Evolutionary conservation across 2,797 vertebrate species (phyloP).

Genomic region (Uromys caudimaculatus): DNA sequence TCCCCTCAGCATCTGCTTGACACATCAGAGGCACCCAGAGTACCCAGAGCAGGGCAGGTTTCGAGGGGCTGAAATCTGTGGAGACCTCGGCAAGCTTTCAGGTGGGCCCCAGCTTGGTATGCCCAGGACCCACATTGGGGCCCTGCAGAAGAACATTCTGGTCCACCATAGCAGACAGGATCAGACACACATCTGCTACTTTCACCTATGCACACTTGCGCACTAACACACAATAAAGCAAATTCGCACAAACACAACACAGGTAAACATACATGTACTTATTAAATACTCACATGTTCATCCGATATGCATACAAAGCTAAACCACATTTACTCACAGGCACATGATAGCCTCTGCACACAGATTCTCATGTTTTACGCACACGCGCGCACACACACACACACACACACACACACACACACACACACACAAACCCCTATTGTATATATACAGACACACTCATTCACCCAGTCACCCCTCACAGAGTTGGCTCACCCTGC

Average conservation of each 20-base stretch:
- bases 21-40: not conserved
- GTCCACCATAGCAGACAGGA: not conserved
- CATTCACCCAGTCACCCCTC: not conserved
- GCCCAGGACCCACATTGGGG: not conserved
- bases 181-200: not conserved
- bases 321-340: not conserved
- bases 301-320: not conserved
- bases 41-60: not conserved
- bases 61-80: too few relatives aligned
- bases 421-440: not conserved
- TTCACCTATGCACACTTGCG: not conserved
- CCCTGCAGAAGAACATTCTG: not conserved
- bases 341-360: too few relatives aligned
- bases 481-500: conserved; percentile 81
- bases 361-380: too few relatives aligned
- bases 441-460: not conserved
- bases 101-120: not conserved
- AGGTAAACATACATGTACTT: not conserved
- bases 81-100: not conserved
- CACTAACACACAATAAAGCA: not conserved
- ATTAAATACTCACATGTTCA: too few relatives aligned
- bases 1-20: not conserved
- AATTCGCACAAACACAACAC: not conserved
- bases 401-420: not conserved
- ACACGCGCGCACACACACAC: not conserved